Percentiles rank a stretch among this genome's conserved stretches.
Conservation (phyloP, 2,113 vertebrate species). For the Pteronura brasiliensis region DNA sequence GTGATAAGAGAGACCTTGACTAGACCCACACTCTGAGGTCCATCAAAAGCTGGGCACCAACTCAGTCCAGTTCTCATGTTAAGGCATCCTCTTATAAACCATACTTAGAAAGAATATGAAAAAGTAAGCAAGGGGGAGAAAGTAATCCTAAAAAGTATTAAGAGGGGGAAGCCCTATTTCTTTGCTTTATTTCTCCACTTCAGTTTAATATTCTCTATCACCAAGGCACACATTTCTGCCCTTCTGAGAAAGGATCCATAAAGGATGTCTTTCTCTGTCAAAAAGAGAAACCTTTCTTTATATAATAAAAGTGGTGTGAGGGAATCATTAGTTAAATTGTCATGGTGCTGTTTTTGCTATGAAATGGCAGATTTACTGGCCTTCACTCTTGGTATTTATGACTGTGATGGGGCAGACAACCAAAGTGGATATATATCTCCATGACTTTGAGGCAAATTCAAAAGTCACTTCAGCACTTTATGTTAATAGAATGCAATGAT, state of each 20-base stretch:
- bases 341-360: conserved; percentile 71
- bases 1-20: neutral
- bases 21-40: neutral
- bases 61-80: neutral
- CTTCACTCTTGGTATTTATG: conserved; percentile 76
- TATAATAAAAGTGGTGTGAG: conserved; percentile 71
- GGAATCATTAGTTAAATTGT: conserved; percentile 76
- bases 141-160: neutral
- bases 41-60: neutral
- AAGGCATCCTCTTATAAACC: neutral
- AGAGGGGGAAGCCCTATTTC: neutral
- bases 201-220: conserved; percentile 49
- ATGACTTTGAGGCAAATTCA: conserved; percentile 77
- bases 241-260: conserved; percentile 59
- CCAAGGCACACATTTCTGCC: conserved; percentile 47
- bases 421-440: conserved; percentile 66
- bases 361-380: conserved; percentile 80
- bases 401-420: conserved; percentile 72
- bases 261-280: conserved; percentile 66
- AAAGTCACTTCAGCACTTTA: conserved; percentile 71
- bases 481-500: conserved; percentile 69
- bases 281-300: conserved; percentile 59
- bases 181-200: conserved; percentile 15
- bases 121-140: neutral
- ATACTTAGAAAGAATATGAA: neutral